Percentiles rank a stretch among this genome's conserved stretches.
Conservation (phyloP, 2,797 vertebrate genomes). For the Tamandua tetradactyla region DNA sequence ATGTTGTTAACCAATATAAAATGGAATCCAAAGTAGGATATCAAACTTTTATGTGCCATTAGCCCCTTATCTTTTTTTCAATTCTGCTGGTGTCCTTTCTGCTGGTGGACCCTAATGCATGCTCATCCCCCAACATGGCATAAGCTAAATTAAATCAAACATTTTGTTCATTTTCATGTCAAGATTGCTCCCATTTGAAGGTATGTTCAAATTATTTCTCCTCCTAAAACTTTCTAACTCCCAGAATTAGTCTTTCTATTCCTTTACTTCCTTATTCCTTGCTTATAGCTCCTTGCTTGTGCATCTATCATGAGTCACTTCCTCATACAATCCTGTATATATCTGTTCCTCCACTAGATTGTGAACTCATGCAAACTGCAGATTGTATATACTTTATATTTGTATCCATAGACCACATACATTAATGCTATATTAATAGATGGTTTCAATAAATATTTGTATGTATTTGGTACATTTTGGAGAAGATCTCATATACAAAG, state of each 20-base stretch:
- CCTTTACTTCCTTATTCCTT: background rate
- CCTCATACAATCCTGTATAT: background rate
- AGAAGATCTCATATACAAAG: background rate
- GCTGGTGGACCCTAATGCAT: background rate
- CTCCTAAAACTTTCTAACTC: background rate
- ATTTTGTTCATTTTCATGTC: background rate
- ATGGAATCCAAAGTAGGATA: background rate
- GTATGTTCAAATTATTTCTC: background rate
- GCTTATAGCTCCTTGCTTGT: background rate
- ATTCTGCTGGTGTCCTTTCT: background rate
- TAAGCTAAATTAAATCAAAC: background rate
- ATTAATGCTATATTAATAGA: background rate
- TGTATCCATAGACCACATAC: background rate
- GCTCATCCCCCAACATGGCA: no score
- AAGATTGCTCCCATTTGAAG: background rate
- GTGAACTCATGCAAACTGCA: background rate
- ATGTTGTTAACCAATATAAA: background rate
- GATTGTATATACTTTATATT: background rate
- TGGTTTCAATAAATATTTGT: background rate
- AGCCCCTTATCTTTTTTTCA: background rate
- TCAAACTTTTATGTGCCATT: rapidly evolving
- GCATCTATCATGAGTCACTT: background rate
- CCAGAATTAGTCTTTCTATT: background rate
- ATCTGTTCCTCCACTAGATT: background rate
- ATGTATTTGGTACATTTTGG: background rate